phyloP scores from a whole-genome alignment of 2,113 vertebrate genomes.

The Hydropotes inermis region DNA sequence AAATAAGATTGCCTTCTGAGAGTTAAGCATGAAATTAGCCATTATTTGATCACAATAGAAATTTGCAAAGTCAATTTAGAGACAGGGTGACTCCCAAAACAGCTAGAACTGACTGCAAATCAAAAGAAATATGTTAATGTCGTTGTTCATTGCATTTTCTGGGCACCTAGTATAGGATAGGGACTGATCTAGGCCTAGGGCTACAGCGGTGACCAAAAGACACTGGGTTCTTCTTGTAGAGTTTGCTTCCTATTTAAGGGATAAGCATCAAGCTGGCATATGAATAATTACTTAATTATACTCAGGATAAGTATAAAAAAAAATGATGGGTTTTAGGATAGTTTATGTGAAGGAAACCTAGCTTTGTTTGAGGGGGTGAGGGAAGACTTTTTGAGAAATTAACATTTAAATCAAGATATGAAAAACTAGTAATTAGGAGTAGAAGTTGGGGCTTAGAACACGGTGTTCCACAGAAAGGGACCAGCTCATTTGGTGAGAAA shows the following conservation, averaged over 20 bases:
- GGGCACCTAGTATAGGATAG: neutral
- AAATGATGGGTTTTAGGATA: neutral
- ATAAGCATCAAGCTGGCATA: neutral
- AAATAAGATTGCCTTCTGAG: neutral
- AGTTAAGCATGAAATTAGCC: neutral
- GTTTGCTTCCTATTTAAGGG: neutral
- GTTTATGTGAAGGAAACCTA: neutral
- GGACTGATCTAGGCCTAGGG: neutral
- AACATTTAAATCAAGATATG: neutral
- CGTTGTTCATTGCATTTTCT: neutral
- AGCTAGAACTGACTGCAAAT: neutral
- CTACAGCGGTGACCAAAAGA: neutral
- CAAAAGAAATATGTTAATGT: neutral
- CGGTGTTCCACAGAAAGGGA: neutral
- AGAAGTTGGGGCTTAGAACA: neutral
- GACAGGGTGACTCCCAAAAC: neutral
- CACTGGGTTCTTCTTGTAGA: neutral
- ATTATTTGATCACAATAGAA: neutral
- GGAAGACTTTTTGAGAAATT: neutral
- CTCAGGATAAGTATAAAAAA: neutral
- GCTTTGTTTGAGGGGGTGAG: neutral
- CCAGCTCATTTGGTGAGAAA: neutral
- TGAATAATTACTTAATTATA: neutral
- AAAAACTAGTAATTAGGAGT: neutral
- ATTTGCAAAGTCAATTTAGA: neutral